Evolutionary conservation across 2,797 vertebrate genomes (phyloP).

Genomic region (Tympanoctomys barrerae): DNA sequence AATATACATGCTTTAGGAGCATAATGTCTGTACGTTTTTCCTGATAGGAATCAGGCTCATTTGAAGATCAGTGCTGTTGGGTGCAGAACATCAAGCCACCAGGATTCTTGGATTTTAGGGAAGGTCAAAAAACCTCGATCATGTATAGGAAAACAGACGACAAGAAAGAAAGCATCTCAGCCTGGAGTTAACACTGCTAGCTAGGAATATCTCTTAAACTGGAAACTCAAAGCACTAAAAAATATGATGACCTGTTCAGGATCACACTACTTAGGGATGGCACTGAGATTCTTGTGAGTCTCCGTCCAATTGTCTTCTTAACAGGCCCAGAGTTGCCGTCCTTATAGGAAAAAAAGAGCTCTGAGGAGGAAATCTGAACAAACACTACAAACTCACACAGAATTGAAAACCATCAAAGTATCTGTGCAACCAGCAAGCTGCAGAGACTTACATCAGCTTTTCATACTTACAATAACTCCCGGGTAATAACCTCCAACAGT

Average conservation of each 20-base stretch:
- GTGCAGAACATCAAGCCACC: background rate
- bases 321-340: background rate
- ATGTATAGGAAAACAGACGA: constrained; percentile 9
- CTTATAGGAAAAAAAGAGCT: constrained; percentile 39
- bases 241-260: background rate
- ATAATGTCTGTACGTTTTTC: background rate
- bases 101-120: constrained; percentile 33
- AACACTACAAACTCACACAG: constrained; percentile 74
- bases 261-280: constrained; percentile 16
- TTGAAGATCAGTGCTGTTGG: background rate
- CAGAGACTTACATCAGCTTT: constrained; percentile 83
- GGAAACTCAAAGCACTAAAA: constrained; percentile 11
- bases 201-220: background rate
- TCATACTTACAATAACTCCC: constrained; percentile 97
- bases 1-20: background rate
- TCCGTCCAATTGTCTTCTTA: constrained; percentile 36
- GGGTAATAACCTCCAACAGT: constrained; percentile 99
- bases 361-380: constrained; percentile 80
- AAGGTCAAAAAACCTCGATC: constrained; percentile 28
- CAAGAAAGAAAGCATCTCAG: background rate
- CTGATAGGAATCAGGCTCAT: background rate
- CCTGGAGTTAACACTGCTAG: background rate
- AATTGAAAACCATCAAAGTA: constrained; percentile 69
- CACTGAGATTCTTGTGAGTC: constrained; percentile 5
- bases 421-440: constrained; percentile 77